Evolutionary conservation across 2,888 invertebrate genomes (phyloP).

Genomic region (Mythimna vitellina): DNA sequence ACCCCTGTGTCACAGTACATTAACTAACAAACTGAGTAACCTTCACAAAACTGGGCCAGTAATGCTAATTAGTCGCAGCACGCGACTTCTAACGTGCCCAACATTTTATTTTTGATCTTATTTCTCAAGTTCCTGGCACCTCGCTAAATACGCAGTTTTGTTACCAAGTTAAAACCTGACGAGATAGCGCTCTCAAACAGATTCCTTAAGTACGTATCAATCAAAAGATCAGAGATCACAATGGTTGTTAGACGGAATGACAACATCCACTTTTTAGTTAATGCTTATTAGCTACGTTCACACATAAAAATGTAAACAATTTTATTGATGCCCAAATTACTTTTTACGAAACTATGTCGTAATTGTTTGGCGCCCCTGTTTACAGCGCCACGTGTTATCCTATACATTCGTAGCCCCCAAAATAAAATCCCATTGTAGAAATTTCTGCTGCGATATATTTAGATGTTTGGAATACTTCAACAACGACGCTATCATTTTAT

Average conservation of each 20-base stretch:
- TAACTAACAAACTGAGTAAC: constrained; percentile 31
- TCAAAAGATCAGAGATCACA: not conserved
- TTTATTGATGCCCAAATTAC: constrained; percentile 38
- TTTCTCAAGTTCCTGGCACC: constrained; percentile 49
- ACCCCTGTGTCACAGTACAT: not conserved
- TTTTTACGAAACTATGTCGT: constrained; percentile 25
- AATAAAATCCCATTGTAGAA: constrained; percentile 60
- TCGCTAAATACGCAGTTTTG: constrained; percentile 56
- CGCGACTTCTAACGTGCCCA: constrained; percentile 39
- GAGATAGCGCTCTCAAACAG: constrained; percentile 40
- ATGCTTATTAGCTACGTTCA: not conserved
- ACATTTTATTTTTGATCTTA: constrained; percentile 54
- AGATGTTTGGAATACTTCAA: constrained; percentile 49
- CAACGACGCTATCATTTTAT: constrained; percentile 38
- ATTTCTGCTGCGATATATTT: constrained; percentile 59
- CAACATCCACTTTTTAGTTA: not conserved
- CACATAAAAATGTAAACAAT: constrained; percentile 26
- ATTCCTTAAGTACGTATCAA: constrained; percentile 5
- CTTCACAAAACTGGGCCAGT: constrained; percentile 44
- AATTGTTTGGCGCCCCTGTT: constrained; percentile 43
- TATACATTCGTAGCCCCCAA: constrained; percentile 45
- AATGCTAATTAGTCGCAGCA: constrained; percentile 38
- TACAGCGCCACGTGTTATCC: constrained; percentile 37
- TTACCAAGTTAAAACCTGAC: constrained; percentile 46
- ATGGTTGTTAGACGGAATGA: not conserved